Percentiles rank a stretch among this genome's conserved stretches.
Conservation (phyloP, 1,140 invertebrate genomes). For the Hyphantria cunea region DNA sequence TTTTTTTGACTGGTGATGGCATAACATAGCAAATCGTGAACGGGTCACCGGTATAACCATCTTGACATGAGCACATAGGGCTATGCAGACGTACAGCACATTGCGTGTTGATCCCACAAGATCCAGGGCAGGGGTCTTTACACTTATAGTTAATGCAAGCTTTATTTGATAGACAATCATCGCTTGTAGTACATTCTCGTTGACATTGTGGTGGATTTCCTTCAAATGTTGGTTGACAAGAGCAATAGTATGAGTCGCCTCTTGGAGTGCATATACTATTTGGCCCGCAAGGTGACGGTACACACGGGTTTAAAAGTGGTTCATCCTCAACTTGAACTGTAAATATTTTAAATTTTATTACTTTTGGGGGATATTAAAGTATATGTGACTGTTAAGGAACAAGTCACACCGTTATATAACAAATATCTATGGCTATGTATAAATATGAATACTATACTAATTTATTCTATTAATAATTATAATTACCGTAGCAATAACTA, state of each 20-base stretch:
- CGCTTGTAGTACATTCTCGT: constrained; percentile 87
- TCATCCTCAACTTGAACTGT: constrained; percentile 61
- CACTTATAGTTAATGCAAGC: constrained; percentile 89
- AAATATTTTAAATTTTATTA: constrained; percentile 31
- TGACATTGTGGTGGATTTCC: constrained; percentile 87
- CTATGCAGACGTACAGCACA: constrained; percentile 89
- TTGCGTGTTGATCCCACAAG: constrained; percentile 85
- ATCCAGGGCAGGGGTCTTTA: constrained; percentile 87
- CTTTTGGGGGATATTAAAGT: neutral
- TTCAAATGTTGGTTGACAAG: constrained; percentile 85
- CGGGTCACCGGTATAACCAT: constrained; percentile 77
- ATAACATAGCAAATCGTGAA: constrained; percentile 65
- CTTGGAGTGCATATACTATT: constrained; percentile 85
- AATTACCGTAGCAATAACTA: constrained; percentile 83
- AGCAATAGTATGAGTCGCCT: constrained; percentile 84
- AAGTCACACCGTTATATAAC: too few species aligned
- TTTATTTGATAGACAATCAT: constrained; percentile 86
- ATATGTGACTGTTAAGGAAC: too few species aligned
- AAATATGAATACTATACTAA: neutral
- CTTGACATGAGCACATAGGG: constrained; percentile 87
- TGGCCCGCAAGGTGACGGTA: constrained; percentile 88
- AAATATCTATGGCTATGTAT: neutral
- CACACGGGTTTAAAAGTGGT: constrained; percentile 84
- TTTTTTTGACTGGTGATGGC: constrained; percentile 49
- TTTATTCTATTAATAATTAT: constrained; percentile 33